Evolutionary conservation across 37 sponge, comb jelly and placozoan genomes (phyloP), one percentile per base, ranked within the genome.

Genomic region (Bolinopsis microptera): DNA sequence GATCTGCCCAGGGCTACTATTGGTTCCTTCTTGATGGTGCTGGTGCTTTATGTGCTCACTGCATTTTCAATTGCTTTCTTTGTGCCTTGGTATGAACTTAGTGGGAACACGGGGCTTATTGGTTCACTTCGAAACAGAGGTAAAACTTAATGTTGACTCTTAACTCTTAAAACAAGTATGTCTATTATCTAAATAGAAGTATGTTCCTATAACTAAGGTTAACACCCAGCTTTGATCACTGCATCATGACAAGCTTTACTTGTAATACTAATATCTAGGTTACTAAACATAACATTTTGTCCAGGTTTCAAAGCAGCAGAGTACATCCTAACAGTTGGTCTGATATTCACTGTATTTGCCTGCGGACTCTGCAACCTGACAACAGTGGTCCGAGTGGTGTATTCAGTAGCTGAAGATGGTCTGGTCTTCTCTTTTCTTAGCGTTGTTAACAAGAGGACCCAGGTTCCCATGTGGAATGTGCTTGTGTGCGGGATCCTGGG

Each of bases 51-150:
- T 30, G 82, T 35, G 8, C 2, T 80, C 2, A 80, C 82, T 33
- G 82, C 82, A 13, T 80, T 80, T 22, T 80, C 82, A 2, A 80
- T 80, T 0, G 82, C 82, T 30, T 80, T 33, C 82, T 80, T 80
- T 33, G 37, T 8, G 22, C 82, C 82, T 30, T 80, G 82, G 82
- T 33, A 80, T 30, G 35, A 32, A 8, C 24, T 80, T 22, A 22
- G 38, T 13, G 82, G 82, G 37, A 80, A 24, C 30, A 80, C 82
- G 8, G 82, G 82, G 8, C 38, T 80, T 30, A 80, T 80, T 30
- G 82, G 82, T 8, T 33, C 82, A 28, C 82, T 80, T 8, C 2
- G 32, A 22, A 0, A 1, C 24, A 80, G 30, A 80, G 82, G 82
- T 80, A 23, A 13, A n/a, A n/a, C n/a, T n/a, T n/a, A n/a, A n/a